Evolutionary conservation across 92 coral and sea anemone genomes (phyloP), one percentile per base, ranked within the genome.

Genomic region (Umimayanthus chanpuru): DNA sequence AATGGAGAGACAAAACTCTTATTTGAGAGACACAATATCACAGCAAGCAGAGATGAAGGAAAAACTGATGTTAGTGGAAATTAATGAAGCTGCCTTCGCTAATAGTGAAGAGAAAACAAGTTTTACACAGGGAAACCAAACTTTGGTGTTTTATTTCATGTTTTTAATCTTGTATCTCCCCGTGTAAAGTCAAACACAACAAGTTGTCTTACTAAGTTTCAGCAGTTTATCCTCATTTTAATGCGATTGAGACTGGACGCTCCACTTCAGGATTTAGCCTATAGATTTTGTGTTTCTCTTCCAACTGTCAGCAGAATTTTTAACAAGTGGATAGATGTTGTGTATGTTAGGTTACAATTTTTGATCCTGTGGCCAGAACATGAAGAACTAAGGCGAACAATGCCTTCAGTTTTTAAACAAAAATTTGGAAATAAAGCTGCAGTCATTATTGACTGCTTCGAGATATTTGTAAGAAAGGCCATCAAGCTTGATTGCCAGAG

Each of bases 291-390:
- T 43, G 49, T 43, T 43, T 43, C 49, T 43, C 49, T 43, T 43
- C 49, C 49, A 43, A 43, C 49, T 5, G 49, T 43, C 49, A 43
- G 49, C 49, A 80, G 90, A 83, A 81, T 88, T 11, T 88, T 88
- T 88, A 86, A 88, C 72, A 88, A 47, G 53, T 88, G 91, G 91
- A 88, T 88, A 68, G 91, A 88, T 81, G 91, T 81, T 9, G 3
- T 88, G 77, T 12, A 47, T 88, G 67, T 41, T 8, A 81, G 88
- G 70, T 29, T 88, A 75, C 71, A 75, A 44, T 88, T 88, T 81
- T 21, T 81, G 49, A 71, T 88, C 81, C 44, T 89, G 18, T 89
- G 91, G 88, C 91, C 91, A 44, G 91, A 89, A n/a, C 40, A 85
- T 36, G 88, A 81, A 74, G 41, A 83, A 21, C 58, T 89, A 11